Evolutionary conservation across 2,888 invertebrate genomes (phyloP), one percentile per base, ranked within the genome.

Genomic region (Spisula solida): DNA sequence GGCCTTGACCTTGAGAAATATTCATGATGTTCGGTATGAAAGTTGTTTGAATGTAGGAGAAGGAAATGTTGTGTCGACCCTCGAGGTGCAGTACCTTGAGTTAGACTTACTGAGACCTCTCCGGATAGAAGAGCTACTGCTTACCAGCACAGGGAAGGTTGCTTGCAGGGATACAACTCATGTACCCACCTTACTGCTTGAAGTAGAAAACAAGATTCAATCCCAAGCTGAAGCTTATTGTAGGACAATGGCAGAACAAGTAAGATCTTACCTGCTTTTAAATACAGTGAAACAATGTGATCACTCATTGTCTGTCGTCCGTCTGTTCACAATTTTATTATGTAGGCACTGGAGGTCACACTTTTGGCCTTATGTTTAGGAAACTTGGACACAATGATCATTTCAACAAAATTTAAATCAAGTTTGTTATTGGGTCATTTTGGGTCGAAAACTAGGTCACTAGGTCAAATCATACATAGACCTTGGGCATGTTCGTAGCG

Each of bases 1-100:
- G 55, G 84, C 92, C 25, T 89, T 95, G 82, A 91, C 91, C n/a
- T 85, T 94, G 75, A 93, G 93, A 87, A 89, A 93, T 88, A 93
- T 93, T 18, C 51, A 89, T 29, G 79, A 78, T 34, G 31, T 89
- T 20, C 48, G 55, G 66, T 31, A 31, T 34, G 51, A 55, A 51
- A 56, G 31, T 18, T 51, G 51, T 78, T 29, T 47, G 5, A 25
- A 29, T 25, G 16, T 60, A 25, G n/a, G 79, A n/a, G 25, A 14
- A n/a, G 29, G 66, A 31, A 51, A 20, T 14, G 0, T 51, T 78
- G 29, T 89, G 14, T 90, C 91, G 34, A 83, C 86, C 55, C 70
- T 94, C 55, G 94, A 94, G 83, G 87, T 81, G 16, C 34, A 88
- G 12, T 94, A 92, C 88, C 80, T 94, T 25, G 80, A 91, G 55